A percentile compares a stretch with the other conserved stretches of the same genome.
Conservation (phyloP, 2,797 vertebrate genomes). For the Urosaurus nigricauda region DNA sequence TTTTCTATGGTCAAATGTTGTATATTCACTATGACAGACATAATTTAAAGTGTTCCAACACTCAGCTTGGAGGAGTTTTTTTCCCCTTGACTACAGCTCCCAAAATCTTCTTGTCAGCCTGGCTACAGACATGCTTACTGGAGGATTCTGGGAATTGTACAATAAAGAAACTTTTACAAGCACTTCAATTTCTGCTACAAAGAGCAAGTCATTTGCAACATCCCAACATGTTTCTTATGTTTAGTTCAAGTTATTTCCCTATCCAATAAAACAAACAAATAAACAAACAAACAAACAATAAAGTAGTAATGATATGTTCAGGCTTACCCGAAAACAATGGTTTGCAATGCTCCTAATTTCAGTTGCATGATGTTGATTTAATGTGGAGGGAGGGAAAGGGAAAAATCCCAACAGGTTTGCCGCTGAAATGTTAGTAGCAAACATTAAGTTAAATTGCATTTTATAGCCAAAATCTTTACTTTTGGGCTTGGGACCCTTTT, state of each 20-base stretch:
- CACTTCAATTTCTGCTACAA: neutral
- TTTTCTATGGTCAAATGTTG: too few relatives aligned
- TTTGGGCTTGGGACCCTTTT: neutral
- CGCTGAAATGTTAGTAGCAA: constrained; percentile 39
- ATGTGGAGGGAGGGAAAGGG: constrained; percentile 14
- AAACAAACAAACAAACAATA: neutral
- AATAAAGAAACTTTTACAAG: neutral
- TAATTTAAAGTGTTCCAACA: neutral
- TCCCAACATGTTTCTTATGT: constrained; percentile 1
- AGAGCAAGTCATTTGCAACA: constrained; percentile 10
- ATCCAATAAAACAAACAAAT: constrained; percentile 23
- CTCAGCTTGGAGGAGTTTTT: neutral
- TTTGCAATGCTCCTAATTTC: constrained; percentile 61
- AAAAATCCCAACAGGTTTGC: constrained; percentile 35
- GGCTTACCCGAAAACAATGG: constrained; percentile 76
- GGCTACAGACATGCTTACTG: neutral
- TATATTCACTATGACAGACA: too few relatives aligned
- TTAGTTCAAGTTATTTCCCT: neutral
- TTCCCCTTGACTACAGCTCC: neutral
- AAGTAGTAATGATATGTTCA: constrained; percentile 38
- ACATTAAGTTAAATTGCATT: constrained; percentile 47
- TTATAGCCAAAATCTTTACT: constrained; percentile 6
- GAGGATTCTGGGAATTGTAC: too few relatives aligned
- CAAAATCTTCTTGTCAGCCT: neutral
- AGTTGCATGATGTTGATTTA: constrained; percentile 27